phyloP scores from a whole-genome alignment of 2,113 vertebrate species.

The Lophochroa leadbeateri region DNA sequence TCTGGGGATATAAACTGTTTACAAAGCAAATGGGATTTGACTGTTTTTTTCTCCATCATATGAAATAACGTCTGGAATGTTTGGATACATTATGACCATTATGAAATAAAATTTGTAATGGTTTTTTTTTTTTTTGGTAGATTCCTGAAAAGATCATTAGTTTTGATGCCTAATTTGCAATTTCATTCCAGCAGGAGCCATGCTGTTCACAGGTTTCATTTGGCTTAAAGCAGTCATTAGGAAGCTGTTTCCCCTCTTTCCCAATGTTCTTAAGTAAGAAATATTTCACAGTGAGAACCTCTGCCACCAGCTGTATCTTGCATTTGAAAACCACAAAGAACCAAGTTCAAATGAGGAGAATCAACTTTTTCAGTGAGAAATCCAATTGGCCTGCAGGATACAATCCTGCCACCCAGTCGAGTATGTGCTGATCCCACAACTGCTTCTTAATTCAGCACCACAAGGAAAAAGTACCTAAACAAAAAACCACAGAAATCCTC shows the following conservation, averaged over 20 bases:
- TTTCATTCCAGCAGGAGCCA: background rate
- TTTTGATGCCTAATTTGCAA: background rate
- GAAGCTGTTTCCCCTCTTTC: background rate
- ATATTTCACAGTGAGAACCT: background rate
- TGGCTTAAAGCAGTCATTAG: background rate
- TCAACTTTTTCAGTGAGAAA: background rate
- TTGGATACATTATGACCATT: background rate
- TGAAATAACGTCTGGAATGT: background rate
- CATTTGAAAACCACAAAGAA: background rate
- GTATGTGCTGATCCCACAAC: background rate
- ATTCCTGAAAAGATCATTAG: background rate
- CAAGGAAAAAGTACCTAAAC: background rate
- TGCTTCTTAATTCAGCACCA: conserved; percentile 20
- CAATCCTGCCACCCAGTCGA: background rate
- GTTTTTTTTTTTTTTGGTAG: background rate
- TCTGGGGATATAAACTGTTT: background rate
- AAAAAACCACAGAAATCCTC: background rate
- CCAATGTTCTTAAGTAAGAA: background rate
- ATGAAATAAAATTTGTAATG: background rate
- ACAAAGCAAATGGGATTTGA: background rate
- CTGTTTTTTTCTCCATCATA: background rate
- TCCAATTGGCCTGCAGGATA: background rate
- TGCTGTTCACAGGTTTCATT: background rate
- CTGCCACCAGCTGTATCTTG: background rate
- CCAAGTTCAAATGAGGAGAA: background rate